A percentile compares a stretch with the other conserved stretches of the same genome.
Evolutionary conservation across 2,113 vertebrate genomes (phyloP).

Genomic region (Lasiurus borealis): DNA sequence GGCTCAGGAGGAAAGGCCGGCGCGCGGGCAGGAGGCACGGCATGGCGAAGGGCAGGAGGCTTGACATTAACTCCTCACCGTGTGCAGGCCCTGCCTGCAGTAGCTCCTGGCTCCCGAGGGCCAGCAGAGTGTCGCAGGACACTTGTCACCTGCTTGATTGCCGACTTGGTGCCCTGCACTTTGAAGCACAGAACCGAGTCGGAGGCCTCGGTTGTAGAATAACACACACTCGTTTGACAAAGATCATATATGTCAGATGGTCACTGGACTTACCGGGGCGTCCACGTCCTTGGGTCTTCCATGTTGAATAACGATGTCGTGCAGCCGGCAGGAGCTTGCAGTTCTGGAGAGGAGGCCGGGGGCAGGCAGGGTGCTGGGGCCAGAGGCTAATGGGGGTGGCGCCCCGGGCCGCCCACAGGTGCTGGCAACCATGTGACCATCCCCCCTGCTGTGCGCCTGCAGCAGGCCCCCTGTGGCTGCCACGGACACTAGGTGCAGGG

Average conservation of each 20-base stretch:
- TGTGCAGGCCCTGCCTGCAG: background rate
- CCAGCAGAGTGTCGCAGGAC: rapidly evolving
- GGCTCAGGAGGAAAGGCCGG: rapidly evolving
- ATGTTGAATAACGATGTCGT: background rate
- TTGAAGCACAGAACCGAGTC: background rate
- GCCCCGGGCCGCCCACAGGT: too few relatives aligned
- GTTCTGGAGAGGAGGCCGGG: background rate
- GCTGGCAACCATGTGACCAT: too few relatives aligned
- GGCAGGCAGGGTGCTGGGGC: rapidly evolving
- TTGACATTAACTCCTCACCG: rapidly evolving
- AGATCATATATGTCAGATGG: background rate
- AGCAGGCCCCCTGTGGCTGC: rapidly evolving
- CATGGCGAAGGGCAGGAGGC: too few relatives aligned
- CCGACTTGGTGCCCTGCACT: rapidly evolving
- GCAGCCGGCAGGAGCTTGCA: background rate
- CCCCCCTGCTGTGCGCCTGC: background rate
- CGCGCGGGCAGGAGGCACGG: background rate
- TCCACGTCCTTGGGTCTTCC: background rate
- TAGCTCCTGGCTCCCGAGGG: background rate
- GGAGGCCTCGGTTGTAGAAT: background rate
- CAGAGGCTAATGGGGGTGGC: too few relatives aligned
- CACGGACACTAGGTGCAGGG: background rate
- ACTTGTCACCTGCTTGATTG: rapidly evolving
- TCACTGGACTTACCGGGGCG: too few relatives aligned
- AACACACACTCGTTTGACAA: rapidly evolving